phyloP scores from a whole-genome alignment of 2,888 invertebrate species.

The Pristionchus fissidentatus region DNA sequence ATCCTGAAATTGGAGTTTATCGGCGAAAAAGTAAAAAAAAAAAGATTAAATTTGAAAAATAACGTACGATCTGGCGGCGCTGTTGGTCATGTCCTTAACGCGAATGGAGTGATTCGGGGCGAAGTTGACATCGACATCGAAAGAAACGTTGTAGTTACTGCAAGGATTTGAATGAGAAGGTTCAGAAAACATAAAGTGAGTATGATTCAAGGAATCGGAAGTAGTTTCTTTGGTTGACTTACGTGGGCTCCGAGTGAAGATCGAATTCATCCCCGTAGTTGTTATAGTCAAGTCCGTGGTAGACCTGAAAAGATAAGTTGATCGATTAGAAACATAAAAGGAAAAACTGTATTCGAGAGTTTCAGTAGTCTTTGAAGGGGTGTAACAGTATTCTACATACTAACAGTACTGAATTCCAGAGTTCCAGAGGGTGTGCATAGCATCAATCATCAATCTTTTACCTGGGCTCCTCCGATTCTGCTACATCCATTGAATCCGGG shows the following conservation, averaged over 20 bases:
- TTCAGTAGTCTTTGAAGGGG: too few species aligned
- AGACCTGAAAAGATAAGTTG: too few species aligned
- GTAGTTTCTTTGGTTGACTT: too few species aligned
- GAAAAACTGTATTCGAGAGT: neutral
- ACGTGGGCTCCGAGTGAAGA: too few species aligned
- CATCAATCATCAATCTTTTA: too few species aligned
- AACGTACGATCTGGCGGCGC: neutral
- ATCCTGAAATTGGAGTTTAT: neutral
- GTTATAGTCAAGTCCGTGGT: neutral
- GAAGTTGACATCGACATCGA: neutral
- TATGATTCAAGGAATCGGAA: neutral
- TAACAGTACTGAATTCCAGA: too few species aligned
- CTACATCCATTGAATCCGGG: conserved; percentile 16
- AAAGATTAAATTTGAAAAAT: neutral
- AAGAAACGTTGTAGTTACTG: neutral
- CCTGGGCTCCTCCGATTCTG: neutral
- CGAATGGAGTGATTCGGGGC: neutral
- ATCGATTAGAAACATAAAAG: neutral
- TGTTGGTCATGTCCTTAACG: conserved; percentile 38
- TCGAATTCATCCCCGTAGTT: conserved; percentile 23
- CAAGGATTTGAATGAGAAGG: neutral
- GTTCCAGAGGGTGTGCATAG: too few species aligned
- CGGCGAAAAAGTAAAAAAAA: neutral
- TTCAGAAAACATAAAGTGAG: neutral
- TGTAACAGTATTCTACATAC: too few species aligned